phyloP scores from a whole-genome alignment of 2,113 vertebrate species.

The Heloderma charlesbogerti region DNA sequence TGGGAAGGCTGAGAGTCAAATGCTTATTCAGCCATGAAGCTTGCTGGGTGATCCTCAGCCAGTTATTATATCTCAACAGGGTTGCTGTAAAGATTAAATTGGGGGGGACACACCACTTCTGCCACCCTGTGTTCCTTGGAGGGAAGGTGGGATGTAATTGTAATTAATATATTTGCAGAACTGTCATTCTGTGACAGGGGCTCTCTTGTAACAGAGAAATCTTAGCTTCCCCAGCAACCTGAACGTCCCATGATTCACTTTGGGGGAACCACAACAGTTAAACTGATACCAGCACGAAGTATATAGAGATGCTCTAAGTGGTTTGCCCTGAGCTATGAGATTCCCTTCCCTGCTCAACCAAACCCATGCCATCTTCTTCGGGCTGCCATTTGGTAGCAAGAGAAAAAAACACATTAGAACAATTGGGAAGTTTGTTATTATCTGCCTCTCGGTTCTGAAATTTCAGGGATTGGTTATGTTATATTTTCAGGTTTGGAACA shows the following conservation, averaged over 20 bases:
- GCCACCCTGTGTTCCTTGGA: neutral
- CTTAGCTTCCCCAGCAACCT: neutral
- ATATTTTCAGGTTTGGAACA: neutral
- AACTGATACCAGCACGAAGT: neutral
- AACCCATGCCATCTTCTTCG: neutral
- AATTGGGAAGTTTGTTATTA: neutral
- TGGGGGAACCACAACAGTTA: too few relatives aligned
- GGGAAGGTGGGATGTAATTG: neutral
- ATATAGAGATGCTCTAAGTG: too few relatives aligned
- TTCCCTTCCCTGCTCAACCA: neutral
- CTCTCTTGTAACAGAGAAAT: too few relatives aligned
- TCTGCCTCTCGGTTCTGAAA: neutral
- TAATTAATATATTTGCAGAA: neutral
- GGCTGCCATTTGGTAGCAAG: neutral
- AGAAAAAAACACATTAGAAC: neutral
- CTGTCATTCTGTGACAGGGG: too few relatives aligned
- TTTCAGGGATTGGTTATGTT: neutral
- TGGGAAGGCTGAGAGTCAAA: neutral
- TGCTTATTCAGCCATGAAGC: neutral
- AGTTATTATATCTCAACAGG: neutral
- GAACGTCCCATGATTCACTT: neutral
- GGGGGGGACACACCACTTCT: neutral
- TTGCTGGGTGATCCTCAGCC: neutral
- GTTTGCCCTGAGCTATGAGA: neutral
- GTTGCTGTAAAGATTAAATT: neutral